Evolutionary conservation across 2,888 invertebrate species (phyloP).

Genomic region (Temnothorax rugatulus): DNA sequence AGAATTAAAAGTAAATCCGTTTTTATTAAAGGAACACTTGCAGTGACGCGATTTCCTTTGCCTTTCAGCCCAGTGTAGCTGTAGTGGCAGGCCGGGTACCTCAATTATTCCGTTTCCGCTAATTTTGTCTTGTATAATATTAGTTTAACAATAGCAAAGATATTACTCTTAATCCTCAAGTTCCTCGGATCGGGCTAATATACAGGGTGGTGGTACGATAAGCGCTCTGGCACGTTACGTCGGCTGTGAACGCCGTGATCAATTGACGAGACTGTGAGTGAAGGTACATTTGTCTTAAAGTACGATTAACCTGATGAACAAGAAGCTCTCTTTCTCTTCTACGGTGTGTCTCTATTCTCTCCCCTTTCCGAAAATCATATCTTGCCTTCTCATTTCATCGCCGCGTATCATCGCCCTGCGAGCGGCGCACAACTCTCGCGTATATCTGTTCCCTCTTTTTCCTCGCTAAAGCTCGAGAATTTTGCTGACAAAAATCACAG

Average conservation of each 20-base stretch:
- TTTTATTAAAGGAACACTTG: conserved; percentile 10
- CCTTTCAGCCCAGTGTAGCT: not conserved
- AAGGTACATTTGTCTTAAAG: conserved; percentile 71
- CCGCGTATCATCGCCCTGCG: conserved; percentile 41
- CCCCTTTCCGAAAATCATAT: not conserved
- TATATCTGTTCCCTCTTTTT: not conserved
- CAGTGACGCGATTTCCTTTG: not conserved
- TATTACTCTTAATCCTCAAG: conserved; percentile 24
- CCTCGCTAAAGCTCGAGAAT: not conserved
- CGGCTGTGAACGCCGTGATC: conserved; percentile 71
- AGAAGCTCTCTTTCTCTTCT: conserved; percentile 37
- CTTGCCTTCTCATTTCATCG: not conserved
- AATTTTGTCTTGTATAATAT: not conserved
- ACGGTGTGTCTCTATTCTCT: conserved; percentile 16
- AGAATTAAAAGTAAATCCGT: conserved; percentile 27
- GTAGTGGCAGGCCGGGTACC: not conserved
- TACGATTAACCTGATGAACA: conserved; percentile 55
- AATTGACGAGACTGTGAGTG: conserved; percentile 74
- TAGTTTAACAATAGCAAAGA: conserved; percentile 7
- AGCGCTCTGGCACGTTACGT: conserved; percentile 69
- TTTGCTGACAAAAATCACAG: conserved; percentile 3
- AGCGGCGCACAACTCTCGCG: not conserved
- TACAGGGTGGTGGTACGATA: conserved; percentile 72
- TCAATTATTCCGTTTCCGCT: not conserved
- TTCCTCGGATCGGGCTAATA: conserved; percentile 61